Conservation (phyloP, 1,140 invertebrate genomes). For the Heliconius melpomene region DNA sequence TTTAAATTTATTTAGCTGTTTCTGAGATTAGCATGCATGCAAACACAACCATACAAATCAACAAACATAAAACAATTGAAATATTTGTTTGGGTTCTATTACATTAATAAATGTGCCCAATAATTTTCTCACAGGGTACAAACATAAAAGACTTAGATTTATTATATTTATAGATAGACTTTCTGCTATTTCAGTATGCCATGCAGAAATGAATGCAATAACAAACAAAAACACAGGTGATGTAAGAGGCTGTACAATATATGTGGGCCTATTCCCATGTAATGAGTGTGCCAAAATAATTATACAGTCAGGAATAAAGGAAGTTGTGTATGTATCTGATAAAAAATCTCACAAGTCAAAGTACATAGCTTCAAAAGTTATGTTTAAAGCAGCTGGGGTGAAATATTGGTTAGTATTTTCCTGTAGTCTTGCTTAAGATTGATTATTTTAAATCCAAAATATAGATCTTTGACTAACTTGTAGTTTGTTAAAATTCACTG, state of each 20-base stretch:
- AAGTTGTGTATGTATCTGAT: conserved; percentile 91
- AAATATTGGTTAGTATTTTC: conserved; percentile 77
- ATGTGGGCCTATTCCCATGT: conserved; percentile 95
- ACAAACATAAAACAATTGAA: too few relatives aligned
- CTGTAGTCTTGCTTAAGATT: neutral
- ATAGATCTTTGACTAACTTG: too few relatives aligned
- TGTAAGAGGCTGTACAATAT: conserved; percentile 91
- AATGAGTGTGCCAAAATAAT: conserved; percentile 98
- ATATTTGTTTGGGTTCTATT: too few relatives aligned
- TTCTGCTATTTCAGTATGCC: conserved; percentile 89
- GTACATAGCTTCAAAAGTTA: conserved; percentile 88
- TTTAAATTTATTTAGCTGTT: too few relatives aligned
- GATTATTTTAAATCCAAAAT: too few relatives aligned
- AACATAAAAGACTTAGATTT: too few relatives aligned
- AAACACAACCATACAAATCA: too few relatives aligned
- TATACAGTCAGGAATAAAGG: conserved; percentile 95
- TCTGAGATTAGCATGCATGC: too few relatives aligned
- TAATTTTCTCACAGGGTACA: too few relatives aligned
- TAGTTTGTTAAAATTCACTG: too few relatives aligned
- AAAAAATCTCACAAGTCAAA: conserved; percentile 87
- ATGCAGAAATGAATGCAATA: conserved; percentile 98
- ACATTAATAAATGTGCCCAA: too few relatives aligned
- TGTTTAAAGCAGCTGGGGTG: conserved; percentile 90
- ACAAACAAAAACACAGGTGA: conserved; percentile 92
- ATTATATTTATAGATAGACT: neutral